phyloP scores from a whole-genome alignment of 2,113 vertebrate species.

The Pygoscelis antarcticus region DNA sequence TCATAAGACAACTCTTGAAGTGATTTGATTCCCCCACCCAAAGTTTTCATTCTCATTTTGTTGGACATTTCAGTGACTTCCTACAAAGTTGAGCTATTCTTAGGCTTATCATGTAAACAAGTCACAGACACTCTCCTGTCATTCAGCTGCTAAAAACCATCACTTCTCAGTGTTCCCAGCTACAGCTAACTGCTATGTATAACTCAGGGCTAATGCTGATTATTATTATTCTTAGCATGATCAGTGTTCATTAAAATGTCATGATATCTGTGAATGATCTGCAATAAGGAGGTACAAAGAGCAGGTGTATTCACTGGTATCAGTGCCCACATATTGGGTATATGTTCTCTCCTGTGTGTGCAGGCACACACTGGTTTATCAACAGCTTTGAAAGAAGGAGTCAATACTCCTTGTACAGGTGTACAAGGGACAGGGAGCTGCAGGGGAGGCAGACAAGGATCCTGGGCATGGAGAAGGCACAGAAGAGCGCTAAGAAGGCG shows the following conservation, averaged over 20 bases:
- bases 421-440: not conserved
- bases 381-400: not conserved
- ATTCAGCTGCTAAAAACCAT: conserved; percentile 9
- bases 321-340: too few species aligned
- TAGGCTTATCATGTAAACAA: conserved; percentile 13
- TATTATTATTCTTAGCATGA: not conserved
- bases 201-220: not conserved
- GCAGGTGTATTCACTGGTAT: not conserved
- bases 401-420: not conserved
- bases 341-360: not conserved
- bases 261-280: not conserved
- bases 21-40: not conserved
- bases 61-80: conserved; percentile 26
- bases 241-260: not conserved
- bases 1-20: not conserved
- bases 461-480: not conserved
- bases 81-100: conserved; percentile 25
- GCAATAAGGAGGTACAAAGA: not conserved
- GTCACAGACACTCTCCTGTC: conserved; percentile 1
- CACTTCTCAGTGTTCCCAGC: not conserved
- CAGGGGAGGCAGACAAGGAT: not conserved
- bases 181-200: not conserved
- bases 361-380: not conserved
- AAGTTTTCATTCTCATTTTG: conserved; percentile 29
- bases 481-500: not conserved